A percentile compares a stretch with the other conserved stretches of the same genome.
These are phyloP conservation scores for Parelbella ahira DNA, from an alignment of 2,888 invertebrate genomes.

Conservation along the genomic window DNA sequence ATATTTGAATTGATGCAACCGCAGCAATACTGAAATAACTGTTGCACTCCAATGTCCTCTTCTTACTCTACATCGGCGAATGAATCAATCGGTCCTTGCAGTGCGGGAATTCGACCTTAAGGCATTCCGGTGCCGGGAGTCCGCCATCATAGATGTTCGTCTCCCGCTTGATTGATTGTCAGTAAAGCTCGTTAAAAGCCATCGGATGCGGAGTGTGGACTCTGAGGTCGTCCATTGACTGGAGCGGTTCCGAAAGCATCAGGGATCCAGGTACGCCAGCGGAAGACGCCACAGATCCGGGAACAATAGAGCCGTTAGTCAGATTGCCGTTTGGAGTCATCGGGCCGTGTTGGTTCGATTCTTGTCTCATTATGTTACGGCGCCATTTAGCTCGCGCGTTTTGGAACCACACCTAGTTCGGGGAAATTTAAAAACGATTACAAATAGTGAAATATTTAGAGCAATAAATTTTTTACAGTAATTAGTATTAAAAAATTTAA, in stretches of 20 bases:
- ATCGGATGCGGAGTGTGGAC: slow-evolving; percentile 63
- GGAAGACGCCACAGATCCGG: slow-evolving; percentile 36
- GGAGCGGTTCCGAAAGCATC: slow-evolving; percentile 54
- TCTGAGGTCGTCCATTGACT: slow-evolving; percentile 60
- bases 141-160: slow-evolving; percentile 2
- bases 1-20: too few relatives aligned
- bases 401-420: slow-evolving; percentile 99
- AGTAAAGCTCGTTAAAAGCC: slow-evolving; percentile 65
- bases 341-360: slow-evolving; percentile 57
- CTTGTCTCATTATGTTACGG: slow-evolving; percentile 94
- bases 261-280: slow-evolving; percentile 43
- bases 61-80: neutral
- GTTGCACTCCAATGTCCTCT: neutral
- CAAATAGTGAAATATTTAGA: too few relatives aligned
- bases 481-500: too few relatives aligned
- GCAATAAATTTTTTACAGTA: too few relatives aligned
- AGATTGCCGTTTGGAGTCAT: slow-evolving; percentile 44
- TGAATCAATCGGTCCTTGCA: slow-evolving; percentile 10
- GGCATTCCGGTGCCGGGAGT: slow-evolving; percentile 13
- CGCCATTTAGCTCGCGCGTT: slow-evolving; percentile 99
- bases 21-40: too few relatives aligned
- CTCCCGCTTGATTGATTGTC: slow-evolving; percentile 36
- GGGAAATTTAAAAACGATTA: too few relatives aligned
- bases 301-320: slow-evolving; percentile 45
- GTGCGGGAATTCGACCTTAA: slow-evolving; percentile 12